phyloP scores from a whole-genome alignment of 2,888 invertebrate genomes.

The Cerceris rybyensis region DNA sequence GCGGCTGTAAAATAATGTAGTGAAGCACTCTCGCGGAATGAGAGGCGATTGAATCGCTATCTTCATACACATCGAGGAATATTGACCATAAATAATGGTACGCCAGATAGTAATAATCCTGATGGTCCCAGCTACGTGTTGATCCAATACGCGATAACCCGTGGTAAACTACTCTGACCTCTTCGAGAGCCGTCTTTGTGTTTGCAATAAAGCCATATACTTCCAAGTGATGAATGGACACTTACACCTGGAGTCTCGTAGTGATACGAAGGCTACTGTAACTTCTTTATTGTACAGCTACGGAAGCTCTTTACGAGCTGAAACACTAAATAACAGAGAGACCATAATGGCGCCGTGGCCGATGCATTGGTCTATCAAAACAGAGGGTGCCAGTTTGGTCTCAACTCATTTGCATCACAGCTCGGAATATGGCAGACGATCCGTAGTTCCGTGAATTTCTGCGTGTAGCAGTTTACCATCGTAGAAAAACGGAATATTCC shows the following conservation, averaged over 20 bases:
- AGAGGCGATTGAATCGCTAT: slow-evolving; percentile 21
- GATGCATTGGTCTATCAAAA: too few relatives aligned
- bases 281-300: slow-evolving; percentile 6
- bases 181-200: slow-evolving; percentile 23
- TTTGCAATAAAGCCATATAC: slow-evolving; percentile 49
- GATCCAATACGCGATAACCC: slow-evolving; percentile 47
- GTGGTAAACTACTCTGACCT: slow-evolving; percentile 38
- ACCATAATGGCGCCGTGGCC: too few relatives aligned
- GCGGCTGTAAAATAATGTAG: slow-evolving; percentile 5
- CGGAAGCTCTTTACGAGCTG: not conserved
- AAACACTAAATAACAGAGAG: slow-evolving; percentile 1
- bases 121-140: slow-evolving; percentile 41
- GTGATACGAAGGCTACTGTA: slow-evolving; percentile 12
- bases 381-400: too few relatives aligned
- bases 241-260: slow-evolving; percentile 31
- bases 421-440: too few relatives aligned
- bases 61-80: not conserved
- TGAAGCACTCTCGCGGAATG: slow-evolving; percentile 1
- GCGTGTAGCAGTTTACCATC: too few relatives aligned
- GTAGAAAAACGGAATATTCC: too few relatives aligned
- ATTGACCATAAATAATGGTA: slow-evolving; percentile 29
- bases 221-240: slow-evolving; percentile 47
- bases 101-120: slow-evolving; percentile 32
- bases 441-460: too few relatives aligned
- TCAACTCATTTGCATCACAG: too few relatives aligned